Evolutionary conservation across 2,888 invertebrate species (phyloP).

Genomic region (Cerceris ruficornis): DNA sequence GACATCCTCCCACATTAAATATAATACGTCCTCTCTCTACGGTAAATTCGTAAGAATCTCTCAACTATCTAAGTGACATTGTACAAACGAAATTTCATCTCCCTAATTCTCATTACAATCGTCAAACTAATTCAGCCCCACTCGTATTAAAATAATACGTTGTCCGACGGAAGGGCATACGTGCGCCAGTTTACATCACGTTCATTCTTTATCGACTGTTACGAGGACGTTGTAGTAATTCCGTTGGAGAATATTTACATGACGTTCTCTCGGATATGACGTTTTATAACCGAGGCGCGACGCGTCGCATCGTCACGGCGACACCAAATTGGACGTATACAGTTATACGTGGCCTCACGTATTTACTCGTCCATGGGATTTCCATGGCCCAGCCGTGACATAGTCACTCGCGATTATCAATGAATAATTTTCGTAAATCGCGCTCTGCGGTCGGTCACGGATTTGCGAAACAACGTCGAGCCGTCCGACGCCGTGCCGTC

Average conservation of each 20-base stretch:
- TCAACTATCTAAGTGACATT: too few relatives aligned
- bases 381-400: not conserved
- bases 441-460: constrained; percentile 25
- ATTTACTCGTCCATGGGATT: constrained; percentile 25
- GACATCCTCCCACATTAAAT: too few relatives aligned
- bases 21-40: too few relatives aligned
- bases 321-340: constrained; percentile 16
- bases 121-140: too few relatives aligned
- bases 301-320: constrained; percentile 17
- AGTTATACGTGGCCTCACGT: constrained; percentile 19
- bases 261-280: not conserved
- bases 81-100: too few relatives aligned
- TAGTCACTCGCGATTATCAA: constrained; percentile 42
- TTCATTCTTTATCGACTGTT: not conserved
- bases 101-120: too few relatives aligned
- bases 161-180: too few relatives aligned
- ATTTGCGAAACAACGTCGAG: constrained; percentile 33
- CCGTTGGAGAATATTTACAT: not conserved
- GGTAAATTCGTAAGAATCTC: too few relatives aligned
- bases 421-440: constrained; percentile 43
- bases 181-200: not conserved
- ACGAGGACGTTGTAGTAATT: not conserved
- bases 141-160: too few relatives aligned
- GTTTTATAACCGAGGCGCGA: not conserved
- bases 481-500: constrained; percentile 22